phyloP scores from a whole-genome alignment of 2,113 vertebrate species.

The Eonycteris spelaea region DNA sequence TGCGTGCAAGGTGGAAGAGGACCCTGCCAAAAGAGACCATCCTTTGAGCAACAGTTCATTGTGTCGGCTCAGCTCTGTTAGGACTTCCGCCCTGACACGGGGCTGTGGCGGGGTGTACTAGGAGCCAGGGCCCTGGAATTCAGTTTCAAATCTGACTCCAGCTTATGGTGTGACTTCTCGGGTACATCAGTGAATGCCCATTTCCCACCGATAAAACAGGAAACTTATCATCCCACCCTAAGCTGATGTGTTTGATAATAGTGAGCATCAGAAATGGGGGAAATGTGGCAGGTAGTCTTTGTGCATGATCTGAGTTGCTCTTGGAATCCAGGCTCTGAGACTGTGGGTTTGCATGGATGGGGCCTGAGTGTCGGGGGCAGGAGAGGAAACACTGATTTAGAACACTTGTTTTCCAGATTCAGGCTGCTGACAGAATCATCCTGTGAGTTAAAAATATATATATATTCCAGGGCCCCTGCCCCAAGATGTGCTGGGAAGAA shows the following conservation, averaged over 20 bases:
- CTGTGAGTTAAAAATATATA: neutral
- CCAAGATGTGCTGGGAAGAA: neutral
- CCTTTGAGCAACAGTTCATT: neutral
- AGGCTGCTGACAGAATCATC: neutral
- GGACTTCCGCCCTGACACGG: neutral
- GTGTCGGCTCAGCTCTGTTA: neutral
- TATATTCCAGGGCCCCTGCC: neutral
- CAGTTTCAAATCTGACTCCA: neutral
- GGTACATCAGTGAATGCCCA: neutral
- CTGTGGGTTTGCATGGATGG: neutral
- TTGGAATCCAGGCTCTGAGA: too few relatives aligned
- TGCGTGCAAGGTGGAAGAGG: neutral
- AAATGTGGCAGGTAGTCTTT: neutral
- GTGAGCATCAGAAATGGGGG: neutral
- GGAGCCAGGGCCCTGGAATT: neutral
- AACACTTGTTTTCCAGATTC: neutral
- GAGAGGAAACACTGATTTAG: neutral
- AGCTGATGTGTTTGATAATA: accelerated
- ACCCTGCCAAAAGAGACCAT: neutral
- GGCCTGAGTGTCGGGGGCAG: accelerated
- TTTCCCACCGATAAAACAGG: neutral
- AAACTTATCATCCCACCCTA: neutral
- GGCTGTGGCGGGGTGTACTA: too few relatives aligned
- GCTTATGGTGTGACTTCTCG: neutral
- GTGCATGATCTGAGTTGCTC: neutral